Conservation (phyloP, 1,140 invertebrate genomes). For the Colletes gigas region DNA sequence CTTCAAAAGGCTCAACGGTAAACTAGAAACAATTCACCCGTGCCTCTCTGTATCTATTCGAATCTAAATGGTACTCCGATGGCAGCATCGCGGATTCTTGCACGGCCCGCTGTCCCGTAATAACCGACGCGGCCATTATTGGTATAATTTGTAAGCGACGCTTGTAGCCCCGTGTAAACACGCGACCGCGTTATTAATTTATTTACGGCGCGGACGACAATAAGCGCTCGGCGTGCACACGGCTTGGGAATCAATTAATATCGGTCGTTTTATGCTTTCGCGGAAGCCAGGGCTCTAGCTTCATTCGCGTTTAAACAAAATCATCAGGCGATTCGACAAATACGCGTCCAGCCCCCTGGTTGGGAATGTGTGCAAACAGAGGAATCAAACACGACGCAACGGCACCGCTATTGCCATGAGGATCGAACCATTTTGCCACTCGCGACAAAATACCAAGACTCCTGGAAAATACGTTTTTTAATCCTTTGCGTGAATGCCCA, state of each 20-base stretch:
- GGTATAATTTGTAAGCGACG: conserved; percentile 58
- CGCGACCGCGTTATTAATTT: conserved; percentile 60
- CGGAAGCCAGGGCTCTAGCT: conserved; percentile 23
- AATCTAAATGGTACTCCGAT: background rate
- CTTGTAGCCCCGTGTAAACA: conserved; percentile 46
- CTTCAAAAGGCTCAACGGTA: too few relatives aligned
- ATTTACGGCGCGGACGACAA: conserved; percentile 46
- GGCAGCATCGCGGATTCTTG: background rate
- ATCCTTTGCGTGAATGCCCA: too few relatives aligned
- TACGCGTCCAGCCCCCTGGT: conserved; percentile 14
- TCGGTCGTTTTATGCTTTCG: conserved; percentile 50
- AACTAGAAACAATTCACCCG: background rate
- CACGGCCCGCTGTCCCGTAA: conserved; percentile 1
- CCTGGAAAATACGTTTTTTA: too few relatives aligned
- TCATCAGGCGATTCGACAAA: conserved; percentile 52
- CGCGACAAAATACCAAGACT: background rate
- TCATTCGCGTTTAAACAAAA: conserved; percentile 53
- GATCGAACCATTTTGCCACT: background rate
- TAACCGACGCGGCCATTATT: conserved; percentile 53
- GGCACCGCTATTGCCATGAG: conserved; percentile 19
- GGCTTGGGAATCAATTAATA: conserved; percentile 58
- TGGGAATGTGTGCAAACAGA: conserved; percentile 57
- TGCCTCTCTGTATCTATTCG: background rate
- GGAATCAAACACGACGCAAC: conserved; percentile 41
- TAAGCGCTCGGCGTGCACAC: conserved; percentile 4